Evolutionary conservation across 2,888 invertebrate species (phyloP).

Genomic region (Stegophylla sp.): DNA sequence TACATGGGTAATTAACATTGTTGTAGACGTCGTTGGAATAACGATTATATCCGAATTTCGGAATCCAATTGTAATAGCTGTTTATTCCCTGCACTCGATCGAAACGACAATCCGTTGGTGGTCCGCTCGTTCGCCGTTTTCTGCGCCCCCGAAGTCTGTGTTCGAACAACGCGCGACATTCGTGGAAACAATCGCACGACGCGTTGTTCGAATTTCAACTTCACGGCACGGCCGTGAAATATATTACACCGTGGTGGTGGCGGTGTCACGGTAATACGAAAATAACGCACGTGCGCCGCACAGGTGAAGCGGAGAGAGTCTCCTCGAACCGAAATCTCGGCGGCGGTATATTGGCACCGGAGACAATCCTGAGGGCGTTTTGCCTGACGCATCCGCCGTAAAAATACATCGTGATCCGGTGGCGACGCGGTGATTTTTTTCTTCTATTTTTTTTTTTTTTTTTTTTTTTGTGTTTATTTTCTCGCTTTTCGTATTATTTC

Average conservation of each 20-base stretch:
- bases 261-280: neutral
- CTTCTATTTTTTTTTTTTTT: neutral
- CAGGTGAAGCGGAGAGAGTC: neutral
- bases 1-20: too few species aligned
- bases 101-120: neutral
- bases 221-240: too few species aligned
- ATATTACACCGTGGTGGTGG: too few species aligned
- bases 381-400: neutral
- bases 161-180: too few species aligned
- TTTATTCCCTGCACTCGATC: neutral
- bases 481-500: too few species aligned
- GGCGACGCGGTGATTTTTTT: neutral
- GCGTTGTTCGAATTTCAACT: too few species aligned
- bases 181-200: too few species aligned
- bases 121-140: too few species aligned
- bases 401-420: conserved; percentile 5
- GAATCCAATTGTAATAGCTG: too few species aligned
- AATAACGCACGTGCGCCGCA: neutral
- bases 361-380: neutral
- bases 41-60: too few species aligned
- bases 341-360: conserved; percentile 10
- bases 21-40: too few species aligned
- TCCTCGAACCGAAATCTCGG: neutral
- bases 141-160: too few species aligned
- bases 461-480: neutral